Base-by-base conservation (phyloP, 2,797 vertebrate species). In the Myripristis jacobus region DNA sequence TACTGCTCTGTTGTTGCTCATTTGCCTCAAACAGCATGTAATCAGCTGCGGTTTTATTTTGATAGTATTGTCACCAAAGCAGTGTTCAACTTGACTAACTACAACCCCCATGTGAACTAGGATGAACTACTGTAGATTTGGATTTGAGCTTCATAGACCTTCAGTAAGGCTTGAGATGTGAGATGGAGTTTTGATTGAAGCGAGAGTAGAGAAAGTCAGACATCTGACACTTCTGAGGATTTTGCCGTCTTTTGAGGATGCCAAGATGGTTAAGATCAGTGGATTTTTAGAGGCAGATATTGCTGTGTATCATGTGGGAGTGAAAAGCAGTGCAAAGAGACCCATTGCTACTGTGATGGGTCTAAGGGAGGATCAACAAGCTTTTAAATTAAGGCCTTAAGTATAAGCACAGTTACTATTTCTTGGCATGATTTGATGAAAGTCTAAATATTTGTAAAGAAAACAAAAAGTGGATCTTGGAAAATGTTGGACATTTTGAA, bases 1-100 rank as follows among this genome's bases (percentile, higher is more conserved):
- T 29, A 53, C 25, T 50, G 22, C 47, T 10, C 5, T 6, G 0
- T 25, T 53, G 24, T 53, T 53, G 6, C 29, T 18, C 6, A 18
- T 66, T 44, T 24, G 21, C 55, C 46, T 50, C 12, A 58, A 55
- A 64, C 55, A 53, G 47, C 56, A 43, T 55, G 18, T 63, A 52
- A 44, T 58, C 54, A 59, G 24, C 18, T 22, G 21, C n/a, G 18
- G 21, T 52, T 31, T 27, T 67, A 31, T 55, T 48, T 59, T 34
- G 9, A 4, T 64, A 12, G 21, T 36, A 9, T 31, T 75, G 43
- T 64, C 55, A 52, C 2, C 25, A 29, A 16, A 25, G 11, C 27
- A 8, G 9, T 56, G 21, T 56, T 36, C 16, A 48, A 48, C 19
- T 44, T 18, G 50, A 53, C 13, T 22, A 25, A 54, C 21, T 3